A percentile compares a stretch with the other conserved stretches of the same genome.
These are phyloP conservation scores for Porites rus DNA, from an alignment of 92 coral and sea anemone species.

Conservation along the genomic window DNA sequence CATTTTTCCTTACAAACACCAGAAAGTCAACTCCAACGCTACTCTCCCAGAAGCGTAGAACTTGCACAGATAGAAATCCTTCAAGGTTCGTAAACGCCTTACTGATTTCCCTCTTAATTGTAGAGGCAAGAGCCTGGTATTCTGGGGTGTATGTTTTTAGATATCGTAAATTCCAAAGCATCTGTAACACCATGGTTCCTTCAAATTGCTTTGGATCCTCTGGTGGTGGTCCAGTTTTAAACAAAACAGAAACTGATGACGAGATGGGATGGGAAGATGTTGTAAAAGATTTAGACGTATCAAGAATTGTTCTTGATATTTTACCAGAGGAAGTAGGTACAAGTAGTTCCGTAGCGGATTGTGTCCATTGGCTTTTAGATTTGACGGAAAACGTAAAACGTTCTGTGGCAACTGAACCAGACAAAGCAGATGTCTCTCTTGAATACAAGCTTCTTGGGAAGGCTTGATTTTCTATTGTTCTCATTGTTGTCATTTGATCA, in stretches of 20 bases:
- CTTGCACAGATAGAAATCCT: slow-evolving; percentile 34
- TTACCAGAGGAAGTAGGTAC: background rate
- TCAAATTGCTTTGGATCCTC: slow-evolving; percentile 26
- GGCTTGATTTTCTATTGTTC: background rate
- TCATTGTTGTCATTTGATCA: background rate
- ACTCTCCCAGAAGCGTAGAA: slow-evolving; percentile 38
- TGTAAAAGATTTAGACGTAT: background rate
- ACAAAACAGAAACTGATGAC: background rate
- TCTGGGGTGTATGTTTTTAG: slow-evolving; percentile 11
- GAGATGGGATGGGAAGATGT: background rate
- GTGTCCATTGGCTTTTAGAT: background rate
- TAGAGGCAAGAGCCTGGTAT: slow-evolving; percentile 22
- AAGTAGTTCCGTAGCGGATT: background rate
- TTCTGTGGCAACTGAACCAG: background rate
- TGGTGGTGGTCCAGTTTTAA: slow-evolving; percentile 16
- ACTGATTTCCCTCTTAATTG: slow-evolving; percentile 8
- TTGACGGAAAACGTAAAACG: background rate
- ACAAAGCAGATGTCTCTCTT: background rate
- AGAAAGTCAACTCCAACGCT: slow-evolving; percentile 45
- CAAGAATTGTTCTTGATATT: background rate
- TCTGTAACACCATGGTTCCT: slow-evolving; percentile 12
- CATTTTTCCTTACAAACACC: background rate
- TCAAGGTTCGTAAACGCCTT: slow-evolving; percentile 13
- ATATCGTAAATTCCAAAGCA: slow-evolving; percentile 30
- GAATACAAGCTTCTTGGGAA: background rate